Percentiles rank a stretch among this genome's conserved stretches.
Evolutionary conservation across 2,113 vertebrate species (phyloP).

Genomic region (Hucho hucho): DNA sequence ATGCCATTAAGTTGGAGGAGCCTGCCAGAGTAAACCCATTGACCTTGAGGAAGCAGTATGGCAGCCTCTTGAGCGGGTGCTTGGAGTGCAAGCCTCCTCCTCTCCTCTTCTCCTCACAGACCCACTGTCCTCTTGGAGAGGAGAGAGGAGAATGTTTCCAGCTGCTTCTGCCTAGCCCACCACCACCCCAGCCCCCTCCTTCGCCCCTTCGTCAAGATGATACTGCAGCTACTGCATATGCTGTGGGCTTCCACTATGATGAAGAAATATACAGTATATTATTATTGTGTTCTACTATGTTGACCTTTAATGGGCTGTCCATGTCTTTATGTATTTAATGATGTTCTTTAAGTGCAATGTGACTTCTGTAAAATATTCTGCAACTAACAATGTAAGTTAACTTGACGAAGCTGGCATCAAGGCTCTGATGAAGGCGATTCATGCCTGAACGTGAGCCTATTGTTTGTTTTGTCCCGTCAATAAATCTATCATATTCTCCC

Average conservation of each 20-base stretch:
- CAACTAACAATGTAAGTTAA: no score
- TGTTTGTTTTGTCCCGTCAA: no score
- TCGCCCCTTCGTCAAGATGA: no score
- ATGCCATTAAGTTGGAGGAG: slow-evolving; percentile 41
- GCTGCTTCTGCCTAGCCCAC: slow-evolving; percentile 36
- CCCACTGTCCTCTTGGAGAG: slow-evolving; percentile 7
- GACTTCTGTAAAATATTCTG: not conserved
- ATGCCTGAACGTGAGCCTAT: no score
- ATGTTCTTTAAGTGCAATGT: not conserved
- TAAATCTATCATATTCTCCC: no score
- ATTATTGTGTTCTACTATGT: not conserved
- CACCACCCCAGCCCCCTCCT: slow-evolving; percentile 13
- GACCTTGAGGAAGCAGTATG: slow-evolving; percentile 48
- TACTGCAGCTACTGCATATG: no score
- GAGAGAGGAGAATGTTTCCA: slow-evolving; percentile 40
- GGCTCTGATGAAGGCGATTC: no score
- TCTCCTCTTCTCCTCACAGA: not conserved
- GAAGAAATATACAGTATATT: no score
- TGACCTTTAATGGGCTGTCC: not conserved
- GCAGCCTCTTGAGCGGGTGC: slow-evolving; percentile 8
- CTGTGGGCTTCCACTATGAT: no score
- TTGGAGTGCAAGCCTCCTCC: not conserved
- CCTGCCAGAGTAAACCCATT: slow-evolving; percentile 60
- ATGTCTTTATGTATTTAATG: not conserved
- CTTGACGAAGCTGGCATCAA: no score